Percentiles rank a stretch among this genome's conserved stretches.
Conservation (phyloP, 2,113 vertebrate species). For the Turnix velox region DNA sequence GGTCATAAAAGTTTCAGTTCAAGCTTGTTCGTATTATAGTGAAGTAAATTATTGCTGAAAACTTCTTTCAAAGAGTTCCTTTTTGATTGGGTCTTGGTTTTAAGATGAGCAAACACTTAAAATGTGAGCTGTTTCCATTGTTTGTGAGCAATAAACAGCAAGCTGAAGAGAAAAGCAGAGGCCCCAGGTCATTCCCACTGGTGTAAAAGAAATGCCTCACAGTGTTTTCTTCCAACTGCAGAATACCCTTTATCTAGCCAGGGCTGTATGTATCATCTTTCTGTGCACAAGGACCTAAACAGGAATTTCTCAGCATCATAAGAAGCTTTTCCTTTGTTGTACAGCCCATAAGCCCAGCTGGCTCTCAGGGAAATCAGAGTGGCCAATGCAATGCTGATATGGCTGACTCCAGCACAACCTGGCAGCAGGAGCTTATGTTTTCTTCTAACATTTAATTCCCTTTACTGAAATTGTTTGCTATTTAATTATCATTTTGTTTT, state of each 20-base stretch:
- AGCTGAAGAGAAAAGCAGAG: constrained; percentile 12
- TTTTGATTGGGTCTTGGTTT: constrained; percentile 20
- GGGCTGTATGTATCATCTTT: not conserved
- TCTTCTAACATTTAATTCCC: not conserved
- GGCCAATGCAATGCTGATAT: not conserved
- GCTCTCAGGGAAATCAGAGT: not conserved
- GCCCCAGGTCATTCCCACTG: not conserved
- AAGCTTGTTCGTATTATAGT: constrained; percentile 48
- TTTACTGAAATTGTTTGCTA: not conserved
- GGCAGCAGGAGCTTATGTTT: not conserved
- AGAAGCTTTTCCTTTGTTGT: not conserved
- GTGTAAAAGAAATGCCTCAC: not conserved
- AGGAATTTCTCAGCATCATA: not conserved
- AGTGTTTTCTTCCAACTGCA: not conserved
- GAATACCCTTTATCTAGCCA: not conserved
- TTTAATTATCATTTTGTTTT: not conserved
- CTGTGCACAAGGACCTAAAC: not conserved
- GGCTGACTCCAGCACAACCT: not conserved
- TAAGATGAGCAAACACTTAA: constrained; percentile 24
- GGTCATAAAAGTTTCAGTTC: constrained; percentile 57
- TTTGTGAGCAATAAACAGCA: constrained; percentile 30
- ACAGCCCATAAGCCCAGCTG: not conserved
- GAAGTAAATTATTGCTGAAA: constrained; percentile 65
- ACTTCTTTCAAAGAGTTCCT: constrained; percentile 37
- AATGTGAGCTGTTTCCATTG: constrained; percentile 30